phyloP scores from a whole-genome alignment of 2,797 vertebrate genomes.

The Catostomus latipinnis region DNA sequence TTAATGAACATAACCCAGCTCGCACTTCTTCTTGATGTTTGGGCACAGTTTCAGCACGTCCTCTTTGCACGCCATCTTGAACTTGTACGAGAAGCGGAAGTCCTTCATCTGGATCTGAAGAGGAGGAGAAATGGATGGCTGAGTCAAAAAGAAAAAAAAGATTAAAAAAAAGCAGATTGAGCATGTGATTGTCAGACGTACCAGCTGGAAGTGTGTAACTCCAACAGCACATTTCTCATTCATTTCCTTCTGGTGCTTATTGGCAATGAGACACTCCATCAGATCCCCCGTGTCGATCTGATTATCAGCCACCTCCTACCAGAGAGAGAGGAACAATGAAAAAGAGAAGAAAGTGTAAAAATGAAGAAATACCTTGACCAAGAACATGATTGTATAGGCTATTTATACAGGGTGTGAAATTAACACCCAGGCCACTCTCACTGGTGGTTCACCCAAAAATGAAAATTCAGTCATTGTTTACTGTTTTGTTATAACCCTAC shows the following conservation, averaged over 20 bases:
- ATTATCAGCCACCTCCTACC: conserved; percentile 94
- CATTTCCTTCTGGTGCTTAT: conserved; percentile 98
- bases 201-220: conserved; percentile 97
- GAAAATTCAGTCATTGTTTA: no score
- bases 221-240: conserved; percentile 94
- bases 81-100: conserved; percentile 97
- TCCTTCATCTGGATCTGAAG: conserved; percentile 95
- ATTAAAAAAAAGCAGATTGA: background rate
- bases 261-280: conserved; percentile 96
- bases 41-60: conserved; percentile 97
- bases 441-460: no score
- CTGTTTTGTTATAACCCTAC: no score
- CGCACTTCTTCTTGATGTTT: conserved; percentile 98
- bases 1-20: background rate
- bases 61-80: conserved; percentile 98
- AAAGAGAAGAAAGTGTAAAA: background rate
- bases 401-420: no score
- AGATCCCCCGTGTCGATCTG: conserved; percentile 95
- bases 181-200: conserved; percentile 69
- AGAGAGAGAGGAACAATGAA: background rate
- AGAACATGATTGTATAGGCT: no score
- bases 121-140: background rate
- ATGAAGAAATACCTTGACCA: background rate
- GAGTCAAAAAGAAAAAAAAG: background rate
- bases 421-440: no score